Percentiles rank a stretch among this genome's conserved stretches.
Evolutionary conservation across 2,797 vertebrate genomes (phyloP).

Genomic region (Melanotaenia trifasciata): DNA sequence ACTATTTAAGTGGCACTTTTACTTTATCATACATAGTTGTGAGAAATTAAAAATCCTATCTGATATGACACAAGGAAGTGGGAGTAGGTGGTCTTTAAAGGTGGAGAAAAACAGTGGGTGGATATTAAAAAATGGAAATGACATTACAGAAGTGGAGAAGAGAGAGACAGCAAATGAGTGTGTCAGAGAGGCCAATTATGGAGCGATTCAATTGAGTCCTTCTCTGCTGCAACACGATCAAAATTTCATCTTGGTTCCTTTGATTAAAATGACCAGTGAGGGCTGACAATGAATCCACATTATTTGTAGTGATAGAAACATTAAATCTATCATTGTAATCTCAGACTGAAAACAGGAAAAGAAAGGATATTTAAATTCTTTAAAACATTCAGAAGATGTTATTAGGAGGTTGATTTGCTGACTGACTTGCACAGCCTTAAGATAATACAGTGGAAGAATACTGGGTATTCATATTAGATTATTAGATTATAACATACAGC

Average conservation of each 20-base stretch:
- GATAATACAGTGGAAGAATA: background rate
- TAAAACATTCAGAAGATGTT: background rate
- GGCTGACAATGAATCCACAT: conserved; percentile 1
- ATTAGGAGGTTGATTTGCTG: background rate
- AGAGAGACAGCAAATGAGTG: conserved; percentile 34
- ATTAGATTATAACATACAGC: background rate
- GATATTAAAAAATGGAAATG: conserved; percentile 27
- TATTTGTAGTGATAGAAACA: background rate
- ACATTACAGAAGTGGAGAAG: conserved; percentile 26
- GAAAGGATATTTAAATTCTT: background rate
- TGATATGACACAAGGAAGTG: conserved; percentile 62
- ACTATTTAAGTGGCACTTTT: conserved; percentile 42
- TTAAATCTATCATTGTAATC: conserved; percentile 3
- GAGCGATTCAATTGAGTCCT: conserved; percentile 41
- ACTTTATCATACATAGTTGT: conserved; percentile 58
- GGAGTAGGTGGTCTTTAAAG: conserved; percentile 59
- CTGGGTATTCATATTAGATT: background rate
- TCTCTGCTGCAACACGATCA: conserved; percentile 11
- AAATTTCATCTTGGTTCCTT: conserved; percentile 33
- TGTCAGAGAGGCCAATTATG: conserved; percentile 50
- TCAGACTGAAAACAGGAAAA: background rate
- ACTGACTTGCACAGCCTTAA: background rate
- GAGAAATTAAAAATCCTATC: conserved; percentile 64
- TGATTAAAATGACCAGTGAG: conserved; percentile 19
- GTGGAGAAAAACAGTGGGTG: conserved; percentile 62